Base-by-base conservation (phyloP, 2,113 vertebrate genomes). In the Vulpes lagopus region DNA sequence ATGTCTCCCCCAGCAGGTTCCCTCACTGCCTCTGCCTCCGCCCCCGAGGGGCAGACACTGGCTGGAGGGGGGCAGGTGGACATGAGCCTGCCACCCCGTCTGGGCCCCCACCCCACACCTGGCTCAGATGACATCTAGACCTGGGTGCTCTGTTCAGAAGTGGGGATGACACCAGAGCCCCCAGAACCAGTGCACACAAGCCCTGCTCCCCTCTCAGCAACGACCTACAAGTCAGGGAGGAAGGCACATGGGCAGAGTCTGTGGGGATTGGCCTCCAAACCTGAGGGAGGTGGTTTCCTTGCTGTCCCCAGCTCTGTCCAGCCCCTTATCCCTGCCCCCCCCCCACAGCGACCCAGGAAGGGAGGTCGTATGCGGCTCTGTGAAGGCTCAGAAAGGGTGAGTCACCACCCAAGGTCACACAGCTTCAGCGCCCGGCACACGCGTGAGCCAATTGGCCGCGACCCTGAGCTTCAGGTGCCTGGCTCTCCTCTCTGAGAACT, bases 361-460 rank as follows among this genome's bases (percentile, higher is more conserved):
- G 27, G 22, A 84, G 55, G 35, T 0, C 8, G 1, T 11, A 5
- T 8, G 17, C 32, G 2, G 25, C 65, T 22, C 76, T 62, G 22
- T 0, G 5, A 22, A 22, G 49, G 55, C 30, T 94, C 76, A 6
- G 69, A 90, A 49, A 38, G 23, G 88, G 1, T 0, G 22, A 88
- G 81, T 3, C 0, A 8, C 30, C 3, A 5, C 27, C 59, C 14
- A 9, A 1, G 53, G n/a, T 20, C 57, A 73, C 78, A 51, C 53
- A 38, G 64, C 84, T 3, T 5, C 20, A 22, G 11, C 19, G 43
- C 43, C 43, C 43, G 5, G 43, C 43, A 43, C 43, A 43, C 43
- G 5, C 5, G 17, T 1, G 2, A 23, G 71, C 0, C 35, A 25
- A 0, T 3, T 1, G 0, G 4, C 7, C 38, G 0, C 43, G 3